phyloP scores from a whole-genome alignment of 2,113 vertebrate genomes.

The Sprattus sprattus region DNA sequence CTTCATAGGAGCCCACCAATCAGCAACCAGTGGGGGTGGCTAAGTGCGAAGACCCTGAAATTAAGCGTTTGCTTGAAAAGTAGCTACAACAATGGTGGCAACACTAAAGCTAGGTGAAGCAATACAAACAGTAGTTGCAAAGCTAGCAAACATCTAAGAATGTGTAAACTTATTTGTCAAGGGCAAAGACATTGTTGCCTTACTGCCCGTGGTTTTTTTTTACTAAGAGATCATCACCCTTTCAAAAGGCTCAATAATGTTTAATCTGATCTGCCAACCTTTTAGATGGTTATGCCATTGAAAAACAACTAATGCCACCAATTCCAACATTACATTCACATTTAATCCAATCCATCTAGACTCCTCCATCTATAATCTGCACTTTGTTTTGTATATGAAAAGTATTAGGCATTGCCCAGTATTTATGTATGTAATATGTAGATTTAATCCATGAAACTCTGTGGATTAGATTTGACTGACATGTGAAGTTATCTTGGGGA shows the following conservation, averaged over 20 bases:
- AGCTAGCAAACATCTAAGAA: not conserved
- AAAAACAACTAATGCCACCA: not conserved
- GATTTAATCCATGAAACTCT: not conserved
- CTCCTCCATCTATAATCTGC: conserved; percentile 24
- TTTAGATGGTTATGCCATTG: not conserved
- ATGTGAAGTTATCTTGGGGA: not conserved
- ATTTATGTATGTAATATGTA: not conserved
- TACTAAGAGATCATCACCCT: not conserved
- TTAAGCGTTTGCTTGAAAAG: not conserved
- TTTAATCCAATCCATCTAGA: conserved; percentile 27
- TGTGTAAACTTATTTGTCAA: not conserved
- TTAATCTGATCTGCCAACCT: conserved; percentile 3
- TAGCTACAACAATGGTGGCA: not conserved
- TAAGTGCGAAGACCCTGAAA: not conserved
- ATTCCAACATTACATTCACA: not conserved
- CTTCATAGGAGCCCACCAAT: not conserved
- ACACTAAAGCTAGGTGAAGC: not conserved
- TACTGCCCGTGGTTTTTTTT: not conserved
- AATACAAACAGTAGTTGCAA: not conserved
- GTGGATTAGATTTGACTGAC: not conserved
- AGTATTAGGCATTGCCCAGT: conserved; percentile 19
- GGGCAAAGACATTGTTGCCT: not conserved
- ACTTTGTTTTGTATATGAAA: not conserved
- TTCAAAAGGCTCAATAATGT: not conserved
- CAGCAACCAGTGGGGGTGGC: not conserved